Conservation (phyloP, 2,797 vertebrate species). For the Cyclura pinguis region DNA sequence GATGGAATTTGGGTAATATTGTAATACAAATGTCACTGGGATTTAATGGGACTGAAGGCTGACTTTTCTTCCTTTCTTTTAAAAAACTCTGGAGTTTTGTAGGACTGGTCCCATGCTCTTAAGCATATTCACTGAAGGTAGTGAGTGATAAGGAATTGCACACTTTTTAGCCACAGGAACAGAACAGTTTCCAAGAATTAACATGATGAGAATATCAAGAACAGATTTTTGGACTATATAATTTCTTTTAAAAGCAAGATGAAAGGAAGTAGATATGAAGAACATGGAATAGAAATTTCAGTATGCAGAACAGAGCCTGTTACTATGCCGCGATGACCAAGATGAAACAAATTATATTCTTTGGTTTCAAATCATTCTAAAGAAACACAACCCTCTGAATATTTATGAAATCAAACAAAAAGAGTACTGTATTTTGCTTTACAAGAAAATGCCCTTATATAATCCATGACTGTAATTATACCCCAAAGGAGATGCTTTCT, state of each 20-base stretch:
- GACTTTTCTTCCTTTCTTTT: constrained; percentile 47
- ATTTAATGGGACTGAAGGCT: constrained; percentile 41
- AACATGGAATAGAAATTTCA: not conserved
- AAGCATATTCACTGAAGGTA: constrained; percentile 1
- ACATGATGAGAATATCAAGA: constrained; percentile 38
- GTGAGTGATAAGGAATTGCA: constrained; percentile 20
- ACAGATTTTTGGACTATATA: constrained; percentile 15
- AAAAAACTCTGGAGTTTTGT: constrained; percentile 27
- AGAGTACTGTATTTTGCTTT: not conserved
- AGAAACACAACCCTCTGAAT: not conserved
- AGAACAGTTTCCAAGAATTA: constrained; percentile 17
- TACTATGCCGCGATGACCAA: constrained; percentile 34
- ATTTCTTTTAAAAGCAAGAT: constrained; percentile 28
- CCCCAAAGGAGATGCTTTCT: not conserved
- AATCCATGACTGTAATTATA: not conserved
- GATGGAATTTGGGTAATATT: constrained; percentile 70
- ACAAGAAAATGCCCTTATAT: not conserved
- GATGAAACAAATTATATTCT: constrained; percentile 1
- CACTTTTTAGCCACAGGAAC: constrained; percentile 37
- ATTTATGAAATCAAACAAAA: not conserved
- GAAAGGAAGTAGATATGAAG: constrained; percentile 29
- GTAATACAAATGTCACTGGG: constrained; percentile 43
- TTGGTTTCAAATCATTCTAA: not conserved
- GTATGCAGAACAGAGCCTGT: constrained; percentile 9
- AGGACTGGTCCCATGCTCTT: constrained; percentile 15